Conservation (phyloP, 2,797 vertebrate species). For the Clamator glandarius region DNA sequence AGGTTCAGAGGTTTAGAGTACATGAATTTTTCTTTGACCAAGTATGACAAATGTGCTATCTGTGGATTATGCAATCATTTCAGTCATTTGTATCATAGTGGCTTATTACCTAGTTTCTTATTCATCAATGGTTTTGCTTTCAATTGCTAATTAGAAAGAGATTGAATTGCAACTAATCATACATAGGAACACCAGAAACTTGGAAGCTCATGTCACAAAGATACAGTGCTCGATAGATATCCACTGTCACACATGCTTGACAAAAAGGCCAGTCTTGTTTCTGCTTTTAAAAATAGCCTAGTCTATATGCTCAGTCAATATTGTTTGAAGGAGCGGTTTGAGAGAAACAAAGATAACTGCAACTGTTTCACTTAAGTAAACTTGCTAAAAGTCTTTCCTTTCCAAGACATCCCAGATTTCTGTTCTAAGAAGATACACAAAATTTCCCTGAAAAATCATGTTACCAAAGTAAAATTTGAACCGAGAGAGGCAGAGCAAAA, state of each 20-base stretch:
- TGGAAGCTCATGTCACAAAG: background rate
- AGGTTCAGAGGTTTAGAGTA: slow-evolving; percentile 30
- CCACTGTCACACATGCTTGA: background rate
- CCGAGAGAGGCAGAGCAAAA: background rate
- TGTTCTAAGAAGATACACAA: background rate
- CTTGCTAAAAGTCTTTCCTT: background rate
- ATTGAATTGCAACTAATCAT: background rate
- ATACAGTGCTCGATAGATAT: background rate
- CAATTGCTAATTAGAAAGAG: background rate
- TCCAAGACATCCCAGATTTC: background rate
- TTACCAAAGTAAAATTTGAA: slow-evolving; percentile 8
- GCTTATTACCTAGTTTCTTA: background rate
- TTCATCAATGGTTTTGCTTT: background rate
- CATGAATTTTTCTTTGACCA: background rate
- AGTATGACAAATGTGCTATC: background rate
- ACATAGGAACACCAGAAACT: background rate
- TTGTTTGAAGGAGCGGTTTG: background rate
- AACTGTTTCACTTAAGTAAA: background rate
- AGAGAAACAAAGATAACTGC: background rate
- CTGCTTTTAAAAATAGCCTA: background rate
- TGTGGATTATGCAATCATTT: background rate
- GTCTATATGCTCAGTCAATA: background rate
- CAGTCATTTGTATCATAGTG: background rate
- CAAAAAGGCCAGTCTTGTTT: background rate
- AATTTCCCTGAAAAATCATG: background rate